Conservation (phyloP, 2,888 invertebrate genomes). For the Onthophagus sagittarius region DNA sequence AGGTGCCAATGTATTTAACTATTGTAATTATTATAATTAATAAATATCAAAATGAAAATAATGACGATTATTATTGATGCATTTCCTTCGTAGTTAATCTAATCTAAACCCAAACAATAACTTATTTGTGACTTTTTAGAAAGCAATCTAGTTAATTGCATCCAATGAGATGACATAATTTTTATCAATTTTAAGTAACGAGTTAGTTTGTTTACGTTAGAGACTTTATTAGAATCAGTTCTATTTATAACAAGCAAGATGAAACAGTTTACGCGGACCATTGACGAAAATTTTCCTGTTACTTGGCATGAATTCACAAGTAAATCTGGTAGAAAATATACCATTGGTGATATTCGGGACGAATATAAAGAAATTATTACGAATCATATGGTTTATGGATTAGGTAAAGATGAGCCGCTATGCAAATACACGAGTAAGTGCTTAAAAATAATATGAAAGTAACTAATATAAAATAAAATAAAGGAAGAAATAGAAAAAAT, state of each 20-base stretch:
- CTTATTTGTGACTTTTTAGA: no score
- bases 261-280: not conserved
- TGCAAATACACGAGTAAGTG: not conserved
- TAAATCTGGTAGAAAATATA: not conserved
- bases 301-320: not conserved
- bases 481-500: no score
- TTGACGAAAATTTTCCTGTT: not conserved
- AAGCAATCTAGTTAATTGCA: no score
- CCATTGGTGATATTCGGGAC: not conserved
- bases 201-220: no score
- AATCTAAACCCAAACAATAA: not conserved
- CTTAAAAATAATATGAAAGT: no score
- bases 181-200: no score
- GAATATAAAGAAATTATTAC: not conserved
- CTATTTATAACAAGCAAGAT: not conserved
- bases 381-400: not conserved
- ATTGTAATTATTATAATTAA: conserved; percentile 34
- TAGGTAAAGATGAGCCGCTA: not conserved
- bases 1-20: conserved; percentile 35
- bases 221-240: not conserved
- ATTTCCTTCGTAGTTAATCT: not conserved
- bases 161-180: no score
- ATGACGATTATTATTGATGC: not conserved
- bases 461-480: no score
- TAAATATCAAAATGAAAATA: conserved; percentile 26